These are phyloP conservation scores for Alectura lathami DNA, from an alignment of 2,113 vertebrate species.

Conservation along the genomic window DNA sequence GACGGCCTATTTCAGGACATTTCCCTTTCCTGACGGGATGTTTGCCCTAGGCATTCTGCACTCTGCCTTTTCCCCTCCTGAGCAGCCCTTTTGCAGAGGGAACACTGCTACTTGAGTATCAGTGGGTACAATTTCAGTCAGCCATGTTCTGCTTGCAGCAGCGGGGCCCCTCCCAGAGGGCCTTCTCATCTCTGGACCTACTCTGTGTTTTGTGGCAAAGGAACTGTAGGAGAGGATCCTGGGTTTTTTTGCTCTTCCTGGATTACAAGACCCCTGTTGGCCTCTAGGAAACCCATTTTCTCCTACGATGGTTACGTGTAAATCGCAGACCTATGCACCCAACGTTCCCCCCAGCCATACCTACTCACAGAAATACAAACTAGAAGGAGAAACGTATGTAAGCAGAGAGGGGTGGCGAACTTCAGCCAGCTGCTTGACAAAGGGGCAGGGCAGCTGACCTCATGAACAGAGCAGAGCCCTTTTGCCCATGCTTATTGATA, in stretches of 20 bases:
- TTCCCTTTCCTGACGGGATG: background rate
- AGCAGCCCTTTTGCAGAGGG: background rate
- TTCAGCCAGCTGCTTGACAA: conserved; percentile 13
- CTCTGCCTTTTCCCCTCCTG: background rate
- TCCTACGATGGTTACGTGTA: background rate
- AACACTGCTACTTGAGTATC: background rate
- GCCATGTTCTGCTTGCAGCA: background rate
- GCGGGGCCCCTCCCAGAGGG: background rate
- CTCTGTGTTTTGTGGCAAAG: background rate
- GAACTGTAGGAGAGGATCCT: background rate
- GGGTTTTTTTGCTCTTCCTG: background rate
- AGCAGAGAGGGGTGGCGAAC: background rate
- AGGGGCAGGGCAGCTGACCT: background rate
- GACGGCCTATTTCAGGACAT: background rate
- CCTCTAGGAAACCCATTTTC: background rate
- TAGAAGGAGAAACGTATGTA: background rate
- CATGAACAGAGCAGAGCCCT: background rate
- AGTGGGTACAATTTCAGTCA: background rate
- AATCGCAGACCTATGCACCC: background rate
- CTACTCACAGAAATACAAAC: background rate
- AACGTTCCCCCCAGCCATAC: background rate
- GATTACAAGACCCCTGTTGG: background rate
- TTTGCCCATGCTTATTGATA: background rate
- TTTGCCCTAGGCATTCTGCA: background rate
- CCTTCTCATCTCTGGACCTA: background rate